phyloP scores from a whole-genome alignment of 2,113 vertebrate species.

The Caracal caracal region DNA sequence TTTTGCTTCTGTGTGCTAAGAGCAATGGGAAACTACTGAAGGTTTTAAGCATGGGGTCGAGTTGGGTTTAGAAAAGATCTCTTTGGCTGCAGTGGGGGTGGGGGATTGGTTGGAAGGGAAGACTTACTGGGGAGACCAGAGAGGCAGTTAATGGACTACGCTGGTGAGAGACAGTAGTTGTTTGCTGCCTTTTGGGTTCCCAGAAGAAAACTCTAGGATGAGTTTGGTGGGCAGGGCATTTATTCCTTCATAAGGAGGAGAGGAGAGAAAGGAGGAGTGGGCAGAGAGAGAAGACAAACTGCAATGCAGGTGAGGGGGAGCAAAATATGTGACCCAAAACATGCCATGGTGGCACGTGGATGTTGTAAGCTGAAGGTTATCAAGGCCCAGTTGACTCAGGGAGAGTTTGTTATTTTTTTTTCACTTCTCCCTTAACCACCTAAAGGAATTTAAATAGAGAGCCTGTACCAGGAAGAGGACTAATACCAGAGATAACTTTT shows the following conservation, averaged over 20 bases:
- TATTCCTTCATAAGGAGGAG: neutral
- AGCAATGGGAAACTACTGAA: neutral
- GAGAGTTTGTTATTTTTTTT: neutral
- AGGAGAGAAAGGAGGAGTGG: neutral
- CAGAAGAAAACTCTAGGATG: neutral
- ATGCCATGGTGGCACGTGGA: neutral
- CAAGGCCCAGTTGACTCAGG: neutral
- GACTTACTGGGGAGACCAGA: neutral
- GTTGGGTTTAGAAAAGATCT: neutral
- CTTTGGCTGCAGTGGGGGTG: neutral
- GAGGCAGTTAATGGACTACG: neutral
- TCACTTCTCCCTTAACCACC: neutral
- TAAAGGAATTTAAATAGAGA: neutral
- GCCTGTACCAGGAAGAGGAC: neutral
- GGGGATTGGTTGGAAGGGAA: neutral
- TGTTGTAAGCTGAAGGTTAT: neutral
- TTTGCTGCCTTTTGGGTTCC: neutral
- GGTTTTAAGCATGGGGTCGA: neutral
- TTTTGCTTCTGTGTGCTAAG: neutral
- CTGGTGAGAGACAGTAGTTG: neutral
- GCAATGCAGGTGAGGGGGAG: neutral
- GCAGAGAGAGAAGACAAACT: neutral
- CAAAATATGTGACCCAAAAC: neutral
- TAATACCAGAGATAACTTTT: neutral
- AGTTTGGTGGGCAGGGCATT: neutral